These are phyloP conservation scores for Lasioglossum baleicum DNA, from an alignment of 1,140 invertebrate species.

Conservation along the genomic window DNA sequence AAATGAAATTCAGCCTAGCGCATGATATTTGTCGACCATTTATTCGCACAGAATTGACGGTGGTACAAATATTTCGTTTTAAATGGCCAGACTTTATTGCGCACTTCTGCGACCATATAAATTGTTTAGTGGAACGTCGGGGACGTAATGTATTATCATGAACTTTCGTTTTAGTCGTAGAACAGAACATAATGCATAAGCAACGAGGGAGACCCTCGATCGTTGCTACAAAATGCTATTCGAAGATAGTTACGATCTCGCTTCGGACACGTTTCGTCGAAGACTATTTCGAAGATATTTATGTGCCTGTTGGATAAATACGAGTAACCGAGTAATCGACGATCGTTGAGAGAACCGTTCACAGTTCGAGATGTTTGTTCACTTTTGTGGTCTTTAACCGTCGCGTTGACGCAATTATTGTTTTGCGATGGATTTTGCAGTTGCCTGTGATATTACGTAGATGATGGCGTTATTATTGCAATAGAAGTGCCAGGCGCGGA, in stretches of 20 bases:
- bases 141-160: too few species aligned
- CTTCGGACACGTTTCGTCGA: background rate
- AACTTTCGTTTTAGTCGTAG: too few species aligned
- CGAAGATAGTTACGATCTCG: background rate
- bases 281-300: background rate
- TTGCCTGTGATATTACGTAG: conserved; percentile 63
- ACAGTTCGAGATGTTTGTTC: conserved; percentile 1
- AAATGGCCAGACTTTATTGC: too few species aligned
- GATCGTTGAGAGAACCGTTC: background rate
- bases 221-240: background rate
- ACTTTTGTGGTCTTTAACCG: too few species aligned
- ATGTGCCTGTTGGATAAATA: background rate
- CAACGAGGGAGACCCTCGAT: background rate
- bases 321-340: background rate
- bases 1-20: too few species aligned
- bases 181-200: background rate
- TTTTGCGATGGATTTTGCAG: conserved; percentile 47
- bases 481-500: background rate
- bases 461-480: conserved; percentile 47
- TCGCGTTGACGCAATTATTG: too few species aligned
- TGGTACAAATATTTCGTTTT: too few species aligned
- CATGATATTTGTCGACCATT: too few species aligned
- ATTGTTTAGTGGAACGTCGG: too few species aligned
- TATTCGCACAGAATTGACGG: too few species aligned
- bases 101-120: too few species aligned